Evolutionary conservation across 1,140 invertebrate species (phyloP).

Genomic region (Lepidotrigona ventralis): DNA sequence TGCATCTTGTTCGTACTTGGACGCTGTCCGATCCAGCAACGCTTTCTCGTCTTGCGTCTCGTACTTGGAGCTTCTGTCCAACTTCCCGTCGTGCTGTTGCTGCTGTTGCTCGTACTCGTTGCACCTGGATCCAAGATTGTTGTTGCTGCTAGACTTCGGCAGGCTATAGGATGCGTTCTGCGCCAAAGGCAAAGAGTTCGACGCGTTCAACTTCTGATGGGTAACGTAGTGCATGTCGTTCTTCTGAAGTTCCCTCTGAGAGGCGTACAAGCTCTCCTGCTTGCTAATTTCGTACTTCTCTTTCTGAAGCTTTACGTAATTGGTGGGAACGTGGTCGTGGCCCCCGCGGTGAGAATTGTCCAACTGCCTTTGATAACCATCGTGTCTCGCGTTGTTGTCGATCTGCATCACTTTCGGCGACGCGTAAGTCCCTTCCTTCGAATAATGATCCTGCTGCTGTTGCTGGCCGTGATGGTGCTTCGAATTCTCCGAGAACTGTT

Average conservation of each 20-base stretch:
- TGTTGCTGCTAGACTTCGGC: constrained; percentile 72
- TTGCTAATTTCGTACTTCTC: constrained; percentile 75
- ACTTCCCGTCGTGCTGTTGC: constrained; percentile 70
- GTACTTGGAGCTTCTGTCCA: constrained; percentile 67
- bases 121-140: constrained; percentile 70
- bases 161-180: constrained; percentile 72
- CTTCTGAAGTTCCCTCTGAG: constrained; percentile 74
- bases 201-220: constrained; percentile 72
- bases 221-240: constrained; percentile 66
- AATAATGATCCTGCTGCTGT: constrained; percentile 65
- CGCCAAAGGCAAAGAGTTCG: constrained; percentile 70
- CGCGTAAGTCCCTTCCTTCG: constrained; percentile 75
- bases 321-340: constrained; percentile 68
- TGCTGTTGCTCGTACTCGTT: constrained; percentile 71
- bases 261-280: constrained; percentile 74
- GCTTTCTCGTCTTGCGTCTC: constrained; percentile 63
- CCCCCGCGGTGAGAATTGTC: constrained; percentile 67
- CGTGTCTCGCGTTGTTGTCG: constrained; percentile 66
- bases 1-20: constrained; percentile 58
- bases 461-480: constrained; percentile 64
- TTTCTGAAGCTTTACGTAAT: constrained; percentile 76
- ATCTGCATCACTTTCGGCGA: constrained; percentile 72
- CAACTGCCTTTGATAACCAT: constrained; percentile 72
- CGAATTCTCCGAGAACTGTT: constrained; percentile 63
- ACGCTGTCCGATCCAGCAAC: constrained; percentile 15